These are phyloP conservation scores for Agrilus cyanescens DNA, from an alignment of 2,888 invertebrate species.

Conservation along the genomic window DNA sequence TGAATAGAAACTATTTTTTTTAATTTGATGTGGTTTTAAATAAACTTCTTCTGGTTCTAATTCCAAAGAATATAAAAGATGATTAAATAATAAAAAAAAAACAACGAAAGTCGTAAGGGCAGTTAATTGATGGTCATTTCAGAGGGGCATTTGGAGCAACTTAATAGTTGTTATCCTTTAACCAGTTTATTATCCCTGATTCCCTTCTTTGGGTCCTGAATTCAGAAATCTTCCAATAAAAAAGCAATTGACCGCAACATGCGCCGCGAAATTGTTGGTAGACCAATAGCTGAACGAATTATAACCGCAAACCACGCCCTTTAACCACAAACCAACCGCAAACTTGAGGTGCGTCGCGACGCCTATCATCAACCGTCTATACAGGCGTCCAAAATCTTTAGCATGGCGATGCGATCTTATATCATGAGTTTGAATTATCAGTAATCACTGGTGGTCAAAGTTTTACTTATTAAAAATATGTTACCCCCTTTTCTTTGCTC, in stretches of 20 bases:
- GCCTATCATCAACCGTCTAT: slow-evolving; percentile 28
- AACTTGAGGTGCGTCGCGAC: slow-evolving; percentile 35
- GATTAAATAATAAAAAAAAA: too few species aligned
- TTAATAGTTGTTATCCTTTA: slow-evolving; percentile 1
- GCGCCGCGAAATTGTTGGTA: slow-evolving; percentile 39
- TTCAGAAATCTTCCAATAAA: slow-evolving; percentile 31
- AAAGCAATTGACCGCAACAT: slow-evolving; percentile 37
- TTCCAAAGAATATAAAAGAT: too few species aligned
- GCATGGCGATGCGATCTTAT: slow-evolving; percentile 8
- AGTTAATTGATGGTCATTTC: too few species aligned
- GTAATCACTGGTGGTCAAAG: too few species aligned
- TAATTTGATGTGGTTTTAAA: too few species aligned
- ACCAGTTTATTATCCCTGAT: background rate
- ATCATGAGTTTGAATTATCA: too few species aligned
- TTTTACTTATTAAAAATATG: too few species aligned
- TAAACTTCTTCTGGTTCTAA: too few species aligned
- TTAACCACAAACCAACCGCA: slow-evolving; percentile 50
- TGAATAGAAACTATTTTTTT: too few species aligned
- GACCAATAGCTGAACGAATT: slow-evolving; percentile 48
- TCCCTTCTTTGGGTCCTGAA: slow-evolving; percentile 3
- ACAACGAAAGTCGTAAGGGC: too few species aligned
- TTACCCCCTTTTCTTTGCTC: too few species aligned
- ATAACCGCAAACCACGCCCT: slow-evolving; percentile 51
- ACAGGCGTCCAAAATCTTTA: slow-evolving; percentile 11
- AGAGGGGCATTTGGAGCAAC: background rate